phyloP scores from a whole-genome alignment of 2,888 invertebrate species.

The Lithophane leautieri region DNA sequence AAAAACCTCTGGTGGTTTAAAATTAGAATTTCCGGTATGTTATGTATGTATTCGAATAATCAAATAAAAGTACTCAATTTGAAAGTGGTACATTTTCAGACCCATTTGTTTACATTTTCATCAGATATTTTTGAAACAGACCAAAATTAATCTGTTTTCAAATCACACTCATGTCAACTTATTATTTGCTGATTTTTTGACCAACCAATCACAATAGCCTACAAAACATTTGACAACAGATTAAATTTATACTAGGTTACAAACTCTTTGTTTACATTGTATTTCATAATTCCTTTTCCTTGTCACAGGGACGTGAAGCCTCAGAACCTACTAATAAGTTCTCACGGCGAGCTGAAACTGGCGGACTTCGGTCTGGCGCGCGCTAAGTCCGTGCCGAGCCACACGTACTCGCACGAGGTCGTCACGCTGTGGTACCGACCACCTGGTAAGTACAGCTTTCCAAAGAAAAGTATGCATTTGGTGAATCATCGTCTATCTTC shows the following conservation, averaged over 20 bases:
- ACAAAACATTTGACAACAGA: background rate
- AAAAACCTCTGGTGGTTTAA: background rate
- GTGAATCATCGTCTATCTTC: background rate
- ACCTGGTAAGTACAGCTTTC: slow-evolving; percentile 91
- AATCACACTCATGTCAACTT: background rate
- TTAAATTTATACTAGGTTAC: background rate
- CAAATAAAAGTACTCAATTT: background rate
- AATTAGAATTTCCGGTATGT: background rate
- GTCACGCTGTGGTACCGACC: slow-evolving; percentile 99
- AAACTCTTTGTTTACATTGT: background rate
- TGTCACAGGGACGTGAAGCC: slow-evolving; percentile 96
- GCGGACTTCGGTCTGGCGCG: slow-evolving; percentile 99
- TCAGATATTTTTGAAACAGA: background rate
- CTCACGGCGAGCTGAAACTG: slow-evolving; percentile 98
- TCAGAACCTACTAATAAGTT: slow-evolving; percentile 99
- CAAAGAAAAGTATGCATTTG: background rate
- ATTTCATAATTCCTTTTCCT: background rate
- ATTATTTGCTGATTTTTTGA: background rate
- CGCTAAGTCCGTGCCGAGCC: slow-evolving; percentile 99
- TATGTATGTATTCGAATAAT: background rate
- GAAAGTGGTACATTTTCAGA: background rate
- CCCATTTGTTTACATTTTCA: background rate
- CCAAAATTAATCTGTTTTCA: background rate
- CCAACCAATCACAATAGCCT: background rate
- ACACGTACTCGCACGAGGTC: slow-evolving; percentile 99